Evolutionary conservation across 2,113 vertebrate genomes (phyloP), one percentile per base, ranked within the genome.

Genomic region (Leptobrachium leishanense): DNA sequence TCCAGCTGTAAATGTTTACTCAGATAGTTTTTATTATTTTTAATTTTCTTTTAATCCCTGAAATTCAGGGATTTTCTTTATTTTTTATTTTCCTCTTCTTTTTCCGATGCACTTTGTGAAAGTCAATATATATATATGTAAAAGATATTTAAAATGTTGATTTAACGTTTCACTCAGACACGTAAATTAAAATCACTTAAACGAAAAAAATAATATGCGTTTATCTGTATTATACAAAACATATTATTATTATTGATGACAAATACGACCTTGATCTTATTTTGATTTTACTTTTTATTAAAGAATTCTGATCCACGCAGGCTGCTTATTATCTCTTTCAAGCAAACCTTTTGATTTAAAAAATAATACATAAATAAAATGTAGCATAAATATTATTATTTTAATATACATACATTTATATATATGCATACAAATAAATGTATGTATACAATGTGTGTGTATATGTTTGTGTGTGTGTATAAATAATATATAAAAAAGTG

Each of bases 31-130:
- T 50, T 50, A 50, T 50, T 50, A 50, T 50, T 50, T 50, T 50
- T 5, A 50, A 94, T 91, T 88, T 90, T 94, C 77, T 6, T 92
- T 96, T 95, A 93, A 94, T 95, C 96, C 95, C 96, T 97, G 96
- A 95, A 97, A 95, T 95, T 97, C 96, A 96, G 96, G 96, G 94
- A 94, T 87, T 54, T 54, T 79, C 11, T 70, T 87, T 86, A 94
- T 87, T 54, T 54, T 79, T 15, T 70, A 86, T 86, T 91, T 88
- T 84, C 88, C 43, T 43, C 50, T 42, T 92, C 96, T 93, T 91
- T 96, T 97, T 98, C 95, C 90, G 93, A 98, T 95, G 98, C 98
- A 99, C 98, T 98, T 99, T 98, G 98, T 99, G 96, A 95, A 98
- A 98, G 93, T 95, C 94, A 90, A 93, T 96, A 98, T 98, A 97